phyloP scores from a whole-genome alignment of 2,888 invertebrate genomes.

The Polia nebulosa region DNA sequence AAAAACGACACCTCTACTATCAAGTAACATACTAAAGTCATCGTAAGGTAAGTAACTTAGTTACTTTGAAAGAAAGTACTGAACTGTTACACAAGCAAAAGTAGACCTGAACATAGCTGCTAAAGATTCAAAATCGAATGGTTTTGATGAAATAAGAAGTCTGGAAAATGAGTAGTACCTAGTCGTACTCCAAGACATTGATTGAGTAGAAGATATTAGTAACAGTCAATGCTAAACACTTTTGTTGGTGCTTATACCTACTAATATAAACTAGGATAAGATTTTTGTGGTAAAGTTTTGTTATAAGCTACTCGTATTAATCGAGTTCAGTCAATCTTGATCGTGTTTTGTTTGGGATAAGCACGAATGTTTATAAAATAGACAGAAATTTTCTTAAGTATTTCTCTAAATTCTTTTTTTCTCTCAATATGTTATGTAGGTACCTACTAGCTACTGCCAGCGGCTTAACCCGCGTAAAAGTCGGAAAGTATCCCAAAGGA shows the following conservation, averaged over 20 bases:
- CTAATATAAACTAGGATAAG: conserved; percentile 12
- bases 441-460: no score
- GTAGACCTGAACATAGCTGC: background rate
- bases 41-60: conserved; percentile 35
- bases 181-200: conserved; percentile 49
- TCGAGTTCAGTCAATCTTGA: conserved; percentile 50
- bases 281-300: conserved; percentile 22
- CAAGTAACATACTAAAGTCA: conserved; percentile 49
- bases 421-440: no score
- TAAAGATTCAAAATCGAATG: conserved; percentile 28
- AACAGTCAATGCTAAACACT: conserved; percentile 40
- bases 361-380: conserved; percentile 16
- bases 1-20: conserved; percentile 37
- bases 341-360: conserved; percentile 43
- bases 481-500: no score
- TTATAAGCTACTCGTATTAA: conserved; percentile 34
- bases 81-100: conserved; percentile 6
- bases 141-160: conserved; percentile 25
- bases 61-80: conserved; percentile 33
- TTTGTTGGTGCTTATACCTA: conserved; percentile 40
- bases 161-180: conserved; percentile 65
- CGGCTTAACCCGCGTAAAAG: no score
- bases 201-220: conserved; percentile 55
- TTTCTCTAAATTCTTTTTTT: conserved; percentile 15
- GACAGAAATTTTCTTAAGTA: conserved; percentile 1